Evolutionary conservation across 2,113 vertebrate species (phyloP).

Genomic region (Semnornis frantzii): DNA sequence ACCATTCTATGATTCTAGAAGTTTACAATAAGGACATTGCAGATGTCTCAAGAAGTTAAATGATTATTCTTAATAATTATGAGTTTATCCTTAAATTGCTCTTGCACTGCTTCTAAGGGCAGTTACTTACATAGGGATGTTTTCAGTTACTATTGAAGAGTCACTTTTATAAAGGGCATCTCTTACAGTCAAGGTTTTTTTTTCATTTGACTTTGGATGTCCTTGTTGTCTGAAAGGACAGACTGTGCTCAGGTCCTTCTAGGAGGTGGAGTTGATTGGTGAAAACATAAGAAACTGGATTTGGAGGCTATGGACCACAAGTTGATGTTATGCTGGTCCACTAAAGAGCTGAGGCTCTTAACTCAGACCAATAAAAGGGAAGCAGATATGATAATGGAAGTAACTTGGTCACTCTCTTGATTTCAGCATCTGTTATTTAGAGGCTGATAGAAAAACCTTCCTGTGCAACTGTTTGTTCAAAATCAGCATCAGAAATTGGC

Average conservation of each 20-base stretch:
- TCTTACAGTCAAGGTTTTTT: not conserved
- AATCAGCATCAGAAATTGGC: not conserved
- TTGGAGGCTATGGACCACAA: not conserved
- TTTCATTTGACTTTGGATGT: not conserved
- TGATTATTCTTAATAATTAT: not conserved
- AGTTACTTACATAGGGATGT: no score
- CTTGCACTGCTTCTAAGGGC: not conserved
- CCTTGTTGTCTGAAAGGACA: not conserved
- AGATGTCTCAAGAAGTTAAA: not conserved
- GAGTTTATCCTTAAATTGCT: not conserved
- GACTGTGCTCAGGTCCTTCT: not conserved
- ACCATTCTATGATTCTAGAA: no score
- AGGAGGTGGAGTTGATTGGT: not conserved
- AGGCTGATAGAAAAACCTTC: not conserved
- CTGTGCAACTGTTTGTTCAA: not conserved
- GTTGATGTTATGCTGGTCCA: not conserved
- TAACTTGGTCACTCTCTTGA: not conserved
- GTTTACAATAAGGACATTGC: not conserved
- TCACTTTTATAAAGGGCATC: not conserved
- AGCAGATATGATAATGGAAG: not conserved
- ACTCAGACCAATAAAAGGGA: not conserved
- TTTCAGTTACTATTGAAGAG: not conserved
- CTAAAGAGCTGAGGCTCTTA: not conserved
- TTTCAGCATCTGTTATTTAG: not conserved
- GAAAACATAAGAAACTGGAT: not conserved